Conservation (phyloP, 1,140 invertebrate genomes). For the Lycorma delicatula region DNA sequence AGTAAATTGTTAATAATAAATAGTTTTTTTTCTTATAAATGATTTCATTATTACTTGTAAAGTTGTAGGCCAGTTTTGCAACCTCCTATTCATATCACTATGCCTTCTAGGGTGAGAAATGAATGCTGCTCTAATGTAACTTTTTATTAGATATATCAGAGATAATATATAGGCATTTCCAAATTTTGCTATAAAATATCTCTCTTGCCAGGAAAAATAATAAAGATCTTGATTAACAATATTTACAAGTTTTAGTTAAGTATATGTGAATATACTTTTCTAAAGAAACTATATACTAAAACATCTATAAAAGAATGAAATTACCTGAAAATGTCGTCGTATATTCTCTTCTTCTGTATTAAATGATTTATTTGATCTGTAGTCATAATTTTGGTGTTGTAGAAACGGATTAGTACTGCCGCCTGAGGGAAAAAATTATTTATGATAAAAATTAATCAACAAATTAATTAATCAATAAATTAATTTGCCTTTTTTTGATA, state of each 20-base stretch:
- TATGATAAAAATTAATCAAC: not conserved
- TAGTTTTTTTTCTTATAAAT: no score
- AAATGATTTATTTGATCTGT: not conserved
- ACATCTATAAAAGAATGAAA: not conserved
- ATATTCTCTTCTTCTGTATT: conserved; percentile 20
- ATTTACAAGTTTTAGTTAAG: not conserved
- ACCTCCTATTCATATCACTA: no score
- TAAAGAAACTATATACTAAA: not conserved
- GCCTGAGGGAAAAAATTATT: not conserved
- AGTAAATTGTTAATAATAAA: no score
- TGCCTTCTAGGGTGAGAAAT: no score
- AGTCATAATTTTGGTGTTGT: no score
- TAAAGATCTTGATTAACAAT: no score
- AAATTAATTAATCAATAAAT: not conserved
- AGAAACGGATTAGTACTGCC: conserved; percentile 13
- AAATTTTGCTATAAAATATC: not conserved
- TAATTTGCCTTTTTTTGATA: not conserved
- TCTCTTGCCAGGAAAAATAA: not conserved
- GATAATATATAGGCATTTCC: not conserved
- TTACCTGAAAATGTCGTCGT: conserved; percentile 22
- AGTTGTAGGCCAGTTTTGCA: no score
- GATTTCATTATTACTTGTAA: no score
- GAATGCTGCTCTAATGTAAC: no score
- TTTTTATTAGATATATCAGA: not conserved
- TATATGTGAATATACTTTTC: not conserved